Conservation (phyloP, 2,888 invertebrate species). For the Brachylomia viminalis region DNA sequence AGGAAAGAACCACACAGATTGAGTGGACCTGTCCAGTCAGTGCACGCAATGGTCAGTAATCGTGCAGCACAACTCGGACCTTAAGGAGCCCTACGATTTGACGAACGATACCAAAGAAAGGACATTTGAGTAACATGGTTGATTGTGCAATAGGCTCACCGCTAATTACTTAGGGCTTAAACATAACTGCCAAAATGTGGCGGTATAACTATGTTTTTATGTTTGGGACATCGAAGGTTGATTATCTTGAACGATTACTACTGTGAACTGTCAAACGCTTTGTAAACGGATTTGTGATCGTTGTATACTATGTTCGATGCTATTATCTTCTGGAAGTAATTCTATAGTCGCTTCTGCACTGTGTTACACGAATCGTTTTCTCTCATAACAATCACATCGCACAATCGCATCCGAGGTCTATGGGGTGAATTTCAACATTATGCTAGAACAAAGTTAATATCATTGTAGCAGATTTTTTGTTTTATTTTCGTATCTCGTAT, state of each 20-base stretch:
- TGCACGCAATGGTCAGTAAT: too few relatives aligned
- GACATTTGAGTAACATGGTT: too few relatives aligned
- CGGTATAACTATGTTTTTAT: neutral
- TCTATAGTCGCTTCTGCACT: neutral
- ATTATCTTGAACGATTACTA: neutral
- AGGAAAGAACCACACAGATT: too few relatives aligned
- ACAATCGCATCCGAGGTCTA: neutral
- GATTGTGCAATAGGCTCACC: too few relatives aligned
- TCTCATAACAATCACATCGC: neutral
- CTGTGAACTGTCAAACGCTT: neutral
- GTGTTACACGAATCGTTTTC: neutral
- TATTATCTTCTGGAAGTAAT: neutral
- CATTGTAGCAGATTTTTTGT: neutral
- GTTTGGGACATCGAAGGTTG: neutral
- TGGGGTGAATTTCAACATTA: neutral
- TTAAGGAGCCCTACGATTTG: too few relatives aligned
- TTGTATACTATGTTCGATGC: neutral
- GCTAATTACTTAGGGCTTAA: neutral
- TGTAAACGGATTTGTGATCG: neutral
- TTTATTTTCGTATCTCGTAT: slow-evolving; percentile 17
- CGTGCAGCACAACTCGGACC: too few relatives aligned
- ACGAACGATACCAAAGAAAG: too few relatives aligned
- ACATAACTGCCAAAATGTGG: neutral
- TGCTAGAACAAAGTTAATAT: neutral
- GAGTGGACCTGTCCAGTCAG: too few relatives aligned